Conservation (phyloP, 1,140 invertebrate species). For the Alviniconcha marisindica region DNA sequence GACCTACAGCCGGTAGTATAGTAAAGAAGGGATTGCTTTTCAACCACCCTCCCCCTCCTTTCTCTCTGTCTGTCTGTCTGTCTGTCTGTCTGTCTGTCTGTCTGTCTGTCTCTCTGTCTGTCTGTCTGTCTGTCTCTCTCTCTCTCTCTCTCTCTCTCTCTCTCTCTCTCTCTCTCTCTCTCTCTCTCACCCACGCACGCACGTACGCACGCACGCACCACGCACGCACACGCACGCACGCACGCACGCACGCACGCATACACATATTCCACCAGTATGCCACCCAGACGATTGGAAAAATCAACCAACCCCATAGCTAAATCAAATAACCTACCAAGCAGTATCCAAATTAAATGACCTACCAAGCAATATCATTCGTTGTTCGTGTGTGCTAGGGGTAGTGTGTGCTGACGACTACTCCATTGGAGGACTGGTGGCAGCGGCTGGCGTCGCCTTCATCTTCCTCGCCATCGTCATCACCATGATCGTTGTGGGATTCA, state of each 20-base stretch:
- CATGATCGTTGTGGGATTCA: background rate
- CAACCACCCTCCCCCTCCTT: background rate
- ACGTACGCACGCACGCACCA: background rate
- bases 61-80: slow-evolving; percentile 7
- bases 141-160: background rate
- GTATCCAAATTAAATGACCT: too few relatives aligned
- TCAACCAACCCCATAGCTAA: too few relatives aligned
- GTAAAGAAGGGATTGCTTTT: too few relatives aligned
- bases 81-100: background rate
- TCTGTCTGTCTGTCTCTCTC: background rate
- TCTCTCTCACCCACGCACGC: background rate
- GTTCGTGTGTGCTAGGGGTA: background rate
- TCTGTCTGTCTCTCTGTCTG: background rate
- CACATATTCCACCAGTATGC: background rate
- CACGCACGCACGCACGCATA: background rate
- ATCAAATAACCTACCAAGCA: too few relatives aligned
- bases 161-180: slow-evolving; percentile 15
- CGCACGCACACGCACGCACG: background rate
- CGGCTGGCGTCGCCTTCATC: background rate
- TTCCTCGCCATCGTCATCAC: slow-evolving; percentile 22
- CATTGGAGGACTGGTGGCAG: background rate
- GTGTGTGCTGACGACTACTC: background rate
- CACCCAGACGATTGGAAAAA: background rate
- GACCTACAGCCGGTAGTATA: too few relatives aligned
- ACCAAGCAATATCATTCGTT: background rate